phyloP scores from a whole-genome alignment of 2,113 vertebrate genomes.

The Agelaius phoeniceus region DNA sequence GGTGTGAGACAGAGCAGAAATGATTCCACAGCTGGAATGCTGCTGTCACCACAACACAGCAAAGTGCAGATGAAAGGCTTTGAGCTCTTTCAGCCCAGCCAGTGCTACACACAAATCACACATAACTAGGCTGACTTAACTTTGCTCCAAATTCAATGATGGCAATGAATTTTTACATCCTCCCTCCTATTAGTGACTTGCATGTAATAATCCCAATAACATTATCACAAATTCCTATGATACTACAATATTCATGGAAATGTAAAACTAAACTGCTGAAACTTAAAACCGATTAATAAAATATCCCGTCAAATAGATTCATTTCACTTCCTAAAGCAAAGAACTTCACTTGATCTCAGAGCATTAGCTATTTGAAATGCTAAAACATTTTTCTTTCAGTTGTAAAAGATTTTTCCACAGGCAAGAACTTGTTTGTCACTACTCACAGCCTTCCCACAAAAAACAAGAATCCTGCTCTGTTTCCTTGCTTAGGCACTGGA shows the following conservation, averaged over 20 bases:
- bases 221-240: constrained; percentile 28
- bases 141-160: background rate
- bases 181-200: constrained; percentile 36
- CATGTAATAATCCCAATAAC: constrained; percentile 33
- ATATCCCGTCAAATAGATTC: constrained; percentile 34
- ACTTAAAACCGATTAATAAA: constrained; percentile 61
- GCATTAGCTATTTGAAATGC: constrained; percentile 60
- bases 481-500: background rate
- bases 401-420: constrained; percentile 15
- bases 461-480: background rate
- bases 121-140: constrained; percentile 27
- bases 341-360: constrained; percentile 34
- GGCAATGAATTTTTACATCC: constrained; percentile 59
- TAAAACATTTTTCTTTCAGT: constrained; percentile 44
- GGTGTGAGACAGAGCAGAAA: background rate
- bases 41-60: background rate
- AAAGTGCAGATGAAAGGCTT: constrained; percentile 22
- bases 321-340: constrained; percentile 60
- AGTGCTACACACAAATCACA: background rate
- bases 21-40: background rate
- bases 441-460: background rate
- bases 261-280: constrained; percentile 54
- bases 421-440: constrained; percentile 48
- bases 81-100: background rate
- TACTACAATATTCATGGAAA: constrained; percentile 42